Evolutionary conservation across 2,113 vertebrate species (phyloP), one percentile per base, ranked within the genome.

Genomic region (Colossoma macropomum): DNA sequence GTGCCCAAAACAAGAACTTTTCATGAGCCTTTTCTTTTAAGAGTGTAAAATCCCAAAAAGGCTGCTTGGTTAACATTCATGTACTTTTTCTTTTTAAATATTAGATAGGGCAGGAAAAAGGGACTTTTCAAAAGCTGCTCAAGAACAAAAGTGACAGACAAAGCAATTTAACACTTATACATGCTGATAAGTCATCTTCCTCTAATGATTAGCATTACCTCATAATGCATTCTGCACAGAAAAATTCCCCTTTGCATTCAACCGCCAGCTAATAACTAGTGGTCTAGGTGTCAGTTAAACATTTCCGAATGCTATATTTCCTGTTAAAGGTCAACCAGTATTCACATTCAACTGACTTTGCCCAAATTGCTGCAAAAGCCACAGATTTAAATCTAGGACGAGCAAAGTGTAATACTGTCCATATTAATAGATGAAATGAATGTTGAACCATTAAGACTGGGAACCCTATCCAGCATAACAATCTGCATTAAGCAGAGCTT

Each of bases 301-400:
- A 9, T 45, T 71, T 71, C 34, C 23, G 21, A 66, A 66, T 15
- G 41, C 32, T 28, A 23, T 38, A 25, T 45, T 71, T 71, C 34
- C 68, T 13, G 68, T 71, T 45, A 80, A 80, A 80, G 68, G 78
- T 80, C 68, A 80, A 48, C 60, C 32, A 27, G 30, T 34, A 69
- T 6, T 7, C 23, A 68, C 7, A 34, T 50, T 10, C 78, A 54
- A 25, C 23, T 32, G 30, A 8, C 23, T 25, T 25, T 3, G 23
- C 56, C 16, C 17, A 77, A 16, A 50, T 78, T 60, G 23, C 56
- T 10, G n/a, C 56, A 19, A 17, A 60, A 9, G 56, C n/a, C 9
- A 25, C 59, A 62, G 15, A 7, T 7, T 27, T 62, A 27, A 0
- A 10, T 27, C 10, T 27, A 13, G n/a, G n/a, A 25, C 59, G 0